Evolutionary conservation across 2,888 invertebrate genomes (phyloP).

Genomic region (Nemotelus pantherinus): DNA sequence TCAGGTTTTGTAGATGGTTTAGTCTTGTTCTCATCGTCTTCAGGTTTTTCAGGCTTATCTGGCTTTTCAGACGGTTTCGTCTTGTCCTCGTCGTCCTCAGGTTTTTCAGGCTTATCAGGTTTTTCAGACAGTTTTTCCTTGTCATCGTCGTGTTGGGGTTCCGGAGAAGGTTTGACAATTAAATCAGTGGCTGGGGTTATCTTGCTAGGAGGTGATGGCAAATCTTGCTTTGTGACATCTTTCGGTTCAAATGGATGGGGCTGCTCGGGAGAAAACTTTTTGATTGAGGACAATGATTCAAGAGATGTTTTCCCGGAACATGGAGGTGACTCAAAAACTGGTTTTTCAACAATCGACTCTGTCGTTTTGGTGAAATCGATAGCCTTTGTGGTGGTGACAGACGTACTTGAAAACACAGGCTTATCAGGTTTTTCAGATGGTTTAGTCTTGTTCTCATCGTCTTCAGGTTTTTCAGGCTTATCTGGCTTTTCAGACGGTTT

Average conservation of each 20-base stretch:
- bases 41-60: neutral
- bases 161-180: neutral
- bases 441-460: neutral
- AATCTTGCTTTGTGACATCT: neutral
- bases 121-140: neutral
- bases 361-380: neutral
- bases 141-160: neutral
- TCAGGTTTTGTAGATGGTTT: neutral
- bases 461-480: neutral
- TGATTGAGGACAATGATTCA: neutral
- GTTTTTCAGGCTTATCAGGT: neutral
- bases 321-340: neutral
- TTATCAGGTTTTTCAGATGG: neutral
- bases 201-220: neutral
- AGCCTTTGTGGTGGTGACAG: neutral
- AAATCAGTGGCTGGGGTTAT: neutral
- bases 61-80: neutral
- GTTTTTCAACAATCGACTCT: neutral
- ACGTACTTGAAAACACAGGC: neutral
- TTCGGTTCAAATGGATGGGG: neutral
- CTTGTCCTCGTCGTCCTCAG: neutral
- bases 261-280: neutral
- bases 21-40: neutral
- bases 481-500: neutral
- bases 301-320: too few species aligned